Evolutionary conservation across 2,113 vertebrate species (phyloP).

Genomic region (Colius striatus): DNA sequence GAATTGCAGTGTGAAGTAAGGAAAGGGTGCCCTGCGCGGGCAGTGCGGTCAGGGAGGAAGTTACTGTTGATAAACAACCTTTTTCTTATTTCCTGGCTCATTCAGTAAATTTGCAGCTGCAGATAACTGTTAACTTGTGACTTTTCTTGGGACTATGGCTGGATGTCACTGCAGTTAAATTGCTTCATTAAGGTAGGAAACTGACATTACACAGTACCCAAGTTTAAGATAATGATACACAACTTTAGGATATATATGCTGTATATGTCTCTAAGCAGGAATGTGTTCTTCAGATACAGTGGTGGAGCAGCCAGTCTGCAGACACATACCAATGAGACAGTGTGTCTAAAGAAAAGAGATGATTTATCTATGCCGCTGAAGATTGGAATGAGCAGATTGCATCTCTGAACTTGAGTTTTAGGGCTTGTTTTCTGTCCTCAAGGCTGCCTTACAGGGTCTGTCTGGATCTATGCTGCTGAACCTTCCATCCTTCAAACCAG

Average conservation of each 20-base stretch:
- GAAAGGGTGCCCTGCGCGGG: background rate
- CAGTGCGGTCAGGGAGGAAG: background rate
- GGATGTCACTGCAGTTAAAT: background rate
- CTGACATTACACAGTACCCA: fast-evolving
- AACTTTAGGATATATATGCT: background rate
- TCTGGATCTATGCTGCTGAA: fast-evolving
- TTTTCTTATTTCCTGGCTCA: constrained; percentile 44
- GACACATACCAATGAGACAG: fast-evolving
- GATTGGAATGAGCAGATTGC: no score
- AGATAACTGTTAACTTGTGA: background rate
- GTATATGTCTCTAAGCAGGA: fast-evolving
- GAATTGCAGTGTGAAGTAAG: background rate
- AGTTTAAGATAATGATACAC: background rate
- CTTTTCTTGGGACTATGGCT: background rate
- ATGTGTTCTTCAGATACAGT: fast-evolving
- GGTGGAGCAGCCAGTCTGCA: background rate
- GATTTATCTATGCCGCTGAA: background rate
- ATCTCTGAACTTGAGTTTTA: fast-evolving
- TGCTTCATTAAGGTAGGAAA: background rate
- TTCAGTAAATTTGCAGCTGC: constrained; percentile 17
- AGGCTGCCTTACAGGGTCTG: fast-evolving
- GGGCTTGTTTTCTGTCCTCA: background rate
- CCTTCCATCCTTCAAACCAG: background rate
- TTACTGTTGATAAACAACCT: constrained; percentile 56
- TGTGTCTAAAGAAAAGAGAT: background rate